Conservation (phyloP, 2,113 vertebrate species). For the Rhynchomys soricoides region DNA sequence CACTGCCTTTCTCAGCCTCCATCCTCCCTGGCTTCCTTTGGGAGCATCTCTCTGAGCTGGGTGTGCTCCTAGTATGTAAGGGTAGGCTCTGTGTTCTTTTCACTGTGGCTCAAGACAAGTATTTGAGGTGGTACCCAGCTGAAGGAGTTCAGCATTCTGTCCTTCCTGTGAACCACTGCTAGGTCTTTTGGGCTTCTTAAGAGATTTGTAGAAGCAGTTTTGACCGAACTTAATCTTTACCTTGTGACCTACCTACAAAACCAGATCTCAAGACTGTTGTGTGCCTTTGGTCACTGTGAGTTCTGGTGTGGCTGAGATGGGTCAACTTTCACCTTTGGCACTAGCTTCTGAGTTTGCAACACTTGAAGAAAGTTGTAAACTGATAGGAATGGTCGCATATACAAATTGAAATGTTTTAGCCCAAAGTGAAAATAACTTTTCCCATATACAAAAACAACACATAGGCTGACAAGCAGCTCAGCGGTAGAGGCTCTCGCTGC, state of each 20-base stretch:
- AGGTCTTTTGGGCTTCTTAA: neutral
- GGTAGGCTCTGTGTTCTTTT: neutral
- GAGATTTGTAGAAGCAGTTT: slow-evolving; percentile 46
- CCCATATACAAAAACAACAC: slow-evolving; percentile 14
- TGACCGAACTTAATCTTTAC: slow-evolving; percentile 40
- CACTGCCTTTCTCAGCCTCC: neutral
- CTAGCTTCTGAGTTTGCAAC: neutral
- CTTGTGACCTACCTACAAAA: neutral
- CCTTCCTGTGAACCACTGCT: neutral
- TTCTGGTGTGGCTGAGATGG: neutral
- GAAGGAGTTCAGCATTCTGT: neutral
- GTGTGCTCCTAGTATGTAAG: neutral
- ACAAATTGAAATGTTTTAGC: neutral
- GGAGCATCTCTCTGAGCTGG: neutral
- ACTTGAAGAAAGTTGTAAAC: slow-evolving; percentile 24
- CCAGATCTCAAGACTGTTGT: neutral
- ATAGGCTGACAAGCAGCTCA: neutral
- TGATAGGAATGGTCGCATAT: neutral
- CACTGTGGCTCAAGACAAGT: neutral
- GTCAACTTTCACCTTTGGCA: neutral
- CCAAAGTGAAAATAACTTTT: slow-evolving; percentile 39
- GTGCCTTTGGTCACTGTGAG: neutral
- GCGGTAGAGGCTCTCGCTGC: neutral
- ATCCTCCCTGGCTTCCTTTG: neutral
- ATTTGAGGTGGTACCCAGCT: neutral